Evolutionary conservation across 2,888 invertebrate species (phyloP).

Genomic region (Conops quadrifasciatus): DNA sequence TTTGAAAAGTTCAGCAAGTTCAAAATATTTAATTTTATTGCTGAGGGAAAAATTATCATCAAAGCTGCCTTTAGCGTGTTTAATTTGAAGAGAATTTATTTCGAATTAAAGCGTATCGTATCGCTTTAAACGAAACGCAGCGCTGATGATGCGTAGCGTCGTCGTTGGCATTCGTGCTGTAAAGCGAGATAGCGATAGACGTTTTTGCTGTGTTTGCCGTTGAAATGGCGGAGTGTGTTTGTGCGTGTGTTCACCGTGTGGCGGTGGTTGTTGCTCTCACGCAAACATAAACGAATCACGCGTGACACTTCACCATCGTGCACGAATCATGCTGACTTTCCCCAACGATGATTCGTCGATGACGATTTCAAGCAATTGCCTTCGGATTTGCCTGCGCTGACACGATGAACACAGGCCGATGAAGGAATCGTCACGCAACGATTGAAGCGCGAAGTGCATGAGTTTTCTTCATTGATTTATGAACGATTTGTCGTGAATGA

Average conservation of each 20-base stretch:
- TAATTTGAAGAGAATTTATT: constrained; percentile 30
- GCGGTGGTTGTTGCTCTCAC: not conserved
- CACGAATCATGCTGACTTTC: too few relatives aligned
- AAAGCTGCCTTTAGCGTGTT: constrained; percentile 30
- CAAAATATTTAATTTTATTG: constrained; percentile 18
- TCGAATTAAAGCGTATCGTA: constrained; percentile 33
- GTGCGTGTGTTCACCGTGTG: constrained; percentile 29
- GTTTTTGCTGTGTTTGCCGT: not conserved
- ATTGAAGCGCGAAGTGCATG: too few relatives aligned
- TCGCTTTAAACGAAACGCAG: too few relatives aligned
- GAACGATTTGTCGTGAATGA: not conserved
- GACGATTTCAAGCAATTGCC: too few relatives aligned
- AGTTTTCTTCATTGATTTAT: not conserved
- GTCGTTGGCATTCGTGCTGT: constrained; percentile 4
- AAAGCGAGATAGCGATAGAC: not conserved
- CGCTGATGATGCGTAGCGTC: not conserved
- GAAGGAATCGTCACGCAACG: too few relatives aligned
- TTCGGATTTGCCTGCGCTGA: too few relatives aligned
- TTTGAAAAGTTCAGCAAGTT: not conserved
- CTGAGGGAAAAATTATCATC: constrained; percentile 19
- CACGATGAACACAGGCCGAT: too few relatives aligned
- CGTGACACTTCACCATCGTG: too few relatives aligned
- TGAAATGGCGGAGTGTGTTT: constrained; percentile 21
- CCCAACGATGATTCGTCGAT: too few relatives aligned
- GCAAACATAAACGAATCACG: not conserved